Evolutionary conservation across 2,888 invertebrate species (phyloP).

Genomic region (Unio pictorum): DNA sequence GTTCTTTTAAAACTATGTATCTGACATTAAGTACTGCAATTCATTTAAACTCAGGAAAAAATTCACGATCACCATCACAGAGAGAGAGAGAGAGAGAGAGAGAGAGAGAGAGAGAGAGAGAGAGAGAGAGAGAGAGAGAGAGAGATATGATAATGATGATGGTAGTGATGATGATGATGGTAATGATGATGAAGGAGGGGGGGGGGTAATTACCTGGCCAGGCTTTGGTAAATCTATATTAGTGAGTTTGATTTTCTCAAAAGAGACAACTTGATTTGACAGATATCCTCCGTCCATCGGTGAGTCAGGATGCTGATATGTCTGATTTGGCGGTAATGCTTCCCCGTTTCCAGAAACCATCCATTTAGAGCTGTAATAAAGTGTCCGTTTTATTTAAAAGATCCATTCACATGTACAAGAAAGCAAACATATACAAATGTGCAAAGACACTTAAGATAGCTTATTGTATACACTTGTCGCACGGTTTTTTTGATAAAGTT

Average conservation of each 20-base stretch:
- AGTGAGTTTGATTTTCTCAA: constrained; percentile 60
- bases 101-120: constrained; percentile 3
- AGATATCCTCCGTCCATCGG: constrained; percentile 47
- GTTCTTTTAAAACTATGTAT: no score
- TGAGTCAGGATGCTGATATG: constrained; percentile 48
- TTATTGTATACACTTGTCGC: no score
- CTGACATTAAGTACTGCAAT: no score
- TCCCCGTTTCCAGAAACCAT: constrained; percentile 59
- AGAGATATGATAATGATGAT: no score
- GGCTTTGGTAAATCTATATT: constrained; percentile 41
- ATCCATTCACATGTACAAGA: no score
- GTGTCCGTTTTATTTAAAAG: no score
- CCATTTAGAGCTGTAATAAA: constrained; percentile 55
- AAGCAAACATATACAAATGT: no score
- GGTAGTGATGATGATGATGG: no score
- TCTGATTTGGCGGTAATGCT: constrained; percentile 27
- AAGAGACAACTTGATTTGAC: constrained; percentile 51
- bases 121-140: neutral
- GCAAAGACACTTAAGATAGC: no score
- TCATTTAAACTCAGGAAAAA: no score
- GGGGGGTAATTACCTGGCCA: constrained; percentile 45
- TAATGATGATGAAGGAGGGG: neutral
- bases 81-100: constrained; percentile 2
- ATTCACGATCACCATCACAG: neutral
- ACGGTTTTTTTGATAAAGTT: no score